These are phyloP conservation scores for Spea hammondii DNA, from an alignment of 2,797 vertebrate genomes.

Conservation along the genomic window DNA sequence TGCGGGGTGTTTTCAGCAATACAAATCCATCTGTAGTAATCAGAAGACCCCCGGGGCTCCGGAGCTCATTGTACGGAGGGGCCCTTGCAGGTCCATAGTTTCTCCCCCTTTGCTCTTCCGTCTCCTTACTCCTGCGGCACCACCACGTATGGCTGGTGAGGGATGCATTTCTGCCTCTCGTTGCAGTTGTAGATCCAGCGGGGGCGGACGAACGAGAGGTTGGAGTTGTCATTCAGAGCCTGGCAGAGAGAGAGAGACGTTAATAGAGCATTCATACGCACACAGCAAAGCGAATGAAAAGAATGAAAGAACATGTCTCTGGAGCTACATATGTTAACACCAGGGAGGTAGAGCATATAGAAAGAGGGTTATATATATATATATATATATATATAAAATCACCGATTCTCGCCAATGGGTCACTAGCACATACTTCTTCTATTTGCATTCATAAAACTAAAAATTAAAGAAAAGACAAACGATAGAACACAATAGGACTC, in stretches of 20 bases:
- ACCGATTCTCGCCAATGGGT: too few species aligned
- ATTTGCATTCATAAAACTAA: too few species aligned
- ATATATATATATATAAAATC: too few species aligned
- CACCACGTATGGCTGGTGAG: slow-evolving; percentile 84
- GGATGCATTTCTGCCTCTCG: slow-evolving; percentile 79
- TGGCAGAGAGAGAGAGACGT: slow-evolving; percentile 50
- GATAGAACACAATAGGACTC: slow-evolving; percentile 53
- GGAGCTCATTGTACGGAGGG: not conserved
- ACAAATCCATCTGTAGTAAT: not conserved
- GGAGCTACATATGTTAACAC: too few species aligned
- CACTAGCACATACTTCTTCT: too few species aligned
- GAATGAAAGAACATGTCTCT: too few species aligned
- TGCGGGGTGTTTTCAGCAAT: too few species aligned
- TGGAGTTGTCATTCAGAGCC: slow-evolving; percentile 84
- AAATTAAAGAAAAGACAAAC: not conserved
- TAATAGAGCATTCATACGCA: too few species aligned
- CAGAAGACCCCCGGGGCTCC: not conserved
- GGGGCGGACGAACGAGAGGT: slow-evolving; percentile 83
- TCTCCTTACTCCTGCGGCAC: slow-evolving; percentile 68
- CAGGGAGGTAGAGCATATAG: too few species aligned
- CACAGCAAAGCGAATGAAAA: too few species aligned
- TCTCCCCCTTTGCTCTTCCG: not conserved
- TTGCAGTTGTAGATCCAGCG: slow-evolving; percentile 86
- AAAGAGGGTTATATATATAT: too few species aligned
- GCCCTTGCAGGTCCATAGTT: not conserved